Percentiles rank a stretch among this genome's conserved stretches.
Evolutionary conservation across 2,888 invertebrate genomes (phyloP).

Genomic region (Apamea crenata): DNA sequence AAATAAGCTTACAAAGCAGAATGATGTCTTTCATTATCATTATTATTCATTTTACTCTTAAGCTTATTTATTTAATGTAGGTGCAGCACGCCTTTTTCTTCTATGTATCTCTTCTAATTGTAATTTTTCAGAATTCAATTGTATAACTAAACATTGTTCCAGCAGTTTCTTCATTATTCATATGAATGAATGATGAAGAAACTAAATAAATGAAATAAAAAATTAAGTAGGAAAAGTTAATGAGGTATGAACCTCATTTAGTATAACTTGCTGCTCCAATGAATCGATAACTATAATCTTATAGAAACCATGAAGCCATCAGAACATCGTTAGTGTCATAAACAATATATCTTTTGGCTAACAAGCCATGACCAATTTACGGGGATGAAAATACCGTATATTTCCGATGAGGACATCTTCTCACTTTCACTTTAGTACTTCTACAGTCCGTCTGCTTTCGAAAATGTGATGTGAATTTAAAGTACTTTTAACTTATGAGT

Average conservation of each 20-base stretch:
- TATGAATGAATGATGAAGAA: too few species aligned
- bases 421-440: constrained; percentile 52
- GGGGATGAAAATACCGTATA: constrained; percentile 35
- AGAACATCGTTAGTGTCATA: constrained; percentile 50
- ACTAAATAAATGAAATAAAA: too few species aligned
- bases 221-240: too few species aligned
- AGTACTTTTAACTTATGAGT: constrained; percentile 13
- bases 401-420: constrained; percentile 37
- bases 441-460: constrained; percentile 35
- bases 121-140: not conserved
- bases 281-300: constrained; percentile 50
- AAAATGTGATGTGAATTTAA: constrained; percentile 47
- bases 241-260: constrained; percentile 5
- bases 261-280: constrained; percentile 21
- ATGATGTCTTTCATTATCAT: not conserved
- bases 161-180: not conserved
- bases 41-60: not conserved
- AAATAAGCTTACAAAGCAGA: not conserved
- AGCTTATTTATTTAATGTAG: not conserved
- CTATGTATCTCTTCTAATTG: not conserved
- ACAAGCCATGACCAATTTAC: constrained; percentile 60
- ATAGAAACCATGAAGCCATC: constrained; percentile 51
- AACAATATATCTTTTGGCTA: constrained; percentile 35
- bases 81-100: not conserved
- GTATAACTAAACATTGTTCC: too few species aligned